Conservation (phyloP, 2,888 invertebrate species). For the Sericinus montela region DNA sequence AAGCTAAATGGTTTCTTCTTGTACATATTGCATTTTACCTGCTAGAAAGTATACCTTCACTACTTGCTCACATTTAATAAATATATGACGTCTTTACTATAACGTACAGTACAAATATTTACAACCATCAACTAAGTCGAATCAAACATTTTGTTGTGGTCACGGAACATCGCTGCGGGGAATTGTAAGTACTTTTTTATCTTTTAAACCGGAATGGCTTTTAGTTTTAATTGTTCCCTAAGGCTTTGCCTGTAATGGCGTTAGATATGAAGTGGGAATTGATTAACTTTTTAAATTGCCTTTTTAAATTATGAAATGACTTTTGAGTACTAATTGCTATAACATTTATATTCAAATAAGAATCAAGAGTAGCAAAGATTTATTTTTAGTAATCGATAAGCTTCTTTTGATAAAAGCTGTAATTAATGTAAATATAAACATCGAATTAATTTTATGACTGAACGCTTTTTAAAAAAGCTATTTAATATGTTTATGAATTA, state of each 20-base stretch:
- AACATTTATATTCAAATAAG: background rate
- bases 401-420: background rate
- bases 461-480: too few relatives aligned
- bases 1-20: too few relatives aligned
- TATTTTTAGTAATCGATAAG: background rate
- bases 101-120: too few relatives aligned
- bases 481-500: too few relatives aligned
- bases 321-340: conserved; percentile 11
- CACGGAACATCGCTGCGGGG: conserved; percentile 1
- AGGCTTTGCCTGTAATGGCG: conserved; percentile 32
- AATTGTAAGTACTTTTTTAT: conserved; percentile 9
- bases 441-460: background rate
- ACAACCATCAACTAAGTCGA: background rate
- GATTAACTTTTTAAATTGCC: conserved; percentile 16
- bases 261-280: conserved; percentile 14
- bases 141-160: background rate
- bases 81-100: too few relatives aligned
- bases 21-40: too few relatives aligned
- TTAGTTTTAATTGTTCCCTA: conserved; percentile 55
- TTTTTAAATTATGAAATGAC: conserved; percentile 8
- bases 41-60: too few relatives aligned
- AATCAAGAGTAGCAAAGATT: too few relatives aligned
- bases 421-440: background rate
- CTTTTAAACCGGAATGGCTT: conserved; percentile 34
- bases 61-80: too few relatives aligned